Percentiles rank a stretch among this genome's conserved stretches.
Conservation (phyloP, 2,888 invertebrate species). For the Epirrhoe tristata region DNA sequence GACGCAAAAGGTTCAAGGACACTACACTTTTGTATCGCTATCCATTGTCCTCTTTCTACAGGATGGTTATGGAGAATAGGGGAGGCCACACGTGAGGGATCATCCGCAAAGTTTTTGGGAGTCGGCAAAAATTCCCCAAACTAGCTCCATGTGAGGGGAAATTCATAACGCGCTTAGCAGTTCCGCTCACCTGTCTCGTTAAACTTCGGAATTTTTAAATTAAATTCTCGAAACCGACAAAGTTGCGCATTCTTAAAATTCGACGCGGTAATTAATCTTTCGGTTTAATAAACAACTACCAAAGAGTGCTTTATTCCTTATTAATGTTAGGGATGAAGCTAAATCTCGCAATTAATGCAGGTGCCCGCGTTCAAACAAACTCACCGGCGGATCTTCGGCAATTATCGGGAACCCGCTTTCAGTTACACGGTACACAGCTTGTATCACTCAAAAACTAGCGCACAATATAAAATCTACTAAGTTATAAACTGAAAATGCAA, state of each 20-base stretch:
- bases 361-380: constrained; percentile 68
- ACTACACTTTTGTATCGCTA: background rate
- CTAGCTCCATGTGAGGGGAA: constrained; percentile 72
- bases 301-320: constrained; percentile 74
- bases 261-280: constrained; percentile 75
- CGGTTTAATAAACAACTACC: constrained; percentile 72
- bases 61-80: constrained; percentile 35
- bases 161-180: constrained; percentile 84
- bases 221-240: constrained; percentile 80
- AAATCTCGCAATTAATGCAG: constrained; percentile 83
- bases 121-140: constrained; percentile 78
- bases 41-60: background rate
- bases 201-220: constrained; percentile 84
- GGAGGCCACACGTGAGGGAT: constrained; percentile 64
- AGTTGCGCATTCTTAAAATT: constrained; percentile 82
- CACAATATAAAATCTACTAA: background rate
- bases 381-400: constrained; percentile 66
- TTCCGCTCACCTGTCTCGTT: constrained; percentile 83
- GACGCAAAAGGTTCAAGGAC: background rate
- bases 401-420: constrained; percentile 74
- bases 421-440: constrained; percentile 63
- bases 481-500: background rate
- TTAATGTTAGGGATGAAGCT: constrained; percentile 77
- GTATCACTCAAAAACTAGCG: background rate
- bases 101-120: constrained; percentile 73